A percentile compares a stretch with the other conserved stretches of the same genome.
phyloP scores from a whole-genome alignment of 2,888 invertebrate genomes.

The Drosophila colorata region DNA sequence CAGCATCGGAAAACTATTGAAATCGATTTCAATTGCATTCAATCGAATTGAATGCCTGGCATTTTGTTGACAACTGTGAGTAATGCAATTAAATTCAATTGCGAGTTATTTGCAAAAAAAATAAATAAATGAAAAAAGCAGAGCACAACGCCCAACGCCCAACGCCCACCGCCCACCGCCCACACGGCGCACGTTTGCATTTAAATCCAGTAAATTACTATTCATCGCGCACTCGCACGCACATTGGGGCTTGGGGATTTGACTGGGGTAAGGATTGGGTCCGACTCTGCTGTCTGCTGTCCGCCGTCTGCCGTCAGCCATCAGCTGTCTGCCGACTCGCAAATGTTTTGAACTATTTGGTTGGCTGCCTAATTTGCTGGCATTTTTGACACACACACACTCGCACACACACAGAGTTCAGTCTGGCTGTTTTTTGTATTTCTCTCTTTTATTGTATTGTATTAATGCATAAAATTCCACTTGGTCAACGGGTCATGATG shows the following conservation, averaged over 20 bases:
- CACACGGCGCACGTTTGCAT: constrained; percentile 52
- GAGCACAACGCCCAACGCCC: background rate
- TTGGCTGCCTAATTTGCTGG: constrained; percentile 55
- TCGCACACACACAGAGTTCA: constrained; percentile 5
- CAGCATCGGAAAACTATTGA: constrained; percentile 42
- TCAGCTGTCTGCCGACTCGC: constrained; percentile 29
- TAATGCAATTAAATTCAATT: constrained; percentile 82
- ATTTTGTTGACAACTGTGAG: constrained; percentile 81
- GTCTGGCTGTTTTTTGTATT: constrained; percentile 11
- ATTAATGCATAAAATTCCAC: constrained; percentile 58
- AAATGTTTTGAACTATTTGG: constrained; percentile 59
- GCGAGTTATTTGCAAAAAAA: constrained; percentile 66
- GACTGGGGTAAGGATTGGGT: constrained; percentile 1
- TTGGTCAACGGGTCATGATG: constrained; percentile 79
- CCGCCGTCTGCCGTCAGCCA: background rate
- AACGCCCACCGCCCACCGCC: constrained; percentile 7
- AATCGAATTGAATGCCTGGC: constrained; percentile 77
- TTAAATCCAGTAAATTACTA: constrained; percentile 68
- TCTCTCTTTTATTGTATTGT: constrained; percentile 54
- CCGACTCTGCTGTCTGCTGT: constrained; percentile 2
- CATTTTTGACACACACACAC: constrained; percentile 33
- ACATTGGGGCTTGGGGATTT: background rate
- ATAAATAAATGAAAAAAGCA: too few species aligned
- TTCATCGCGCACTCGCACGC: constrained; percentile 55
- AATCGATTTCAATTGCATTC: constrained; percentile 78